Conservation (phyloP, 2,113 vertebrate species). For the Elephantulus edwardii region DNA sequence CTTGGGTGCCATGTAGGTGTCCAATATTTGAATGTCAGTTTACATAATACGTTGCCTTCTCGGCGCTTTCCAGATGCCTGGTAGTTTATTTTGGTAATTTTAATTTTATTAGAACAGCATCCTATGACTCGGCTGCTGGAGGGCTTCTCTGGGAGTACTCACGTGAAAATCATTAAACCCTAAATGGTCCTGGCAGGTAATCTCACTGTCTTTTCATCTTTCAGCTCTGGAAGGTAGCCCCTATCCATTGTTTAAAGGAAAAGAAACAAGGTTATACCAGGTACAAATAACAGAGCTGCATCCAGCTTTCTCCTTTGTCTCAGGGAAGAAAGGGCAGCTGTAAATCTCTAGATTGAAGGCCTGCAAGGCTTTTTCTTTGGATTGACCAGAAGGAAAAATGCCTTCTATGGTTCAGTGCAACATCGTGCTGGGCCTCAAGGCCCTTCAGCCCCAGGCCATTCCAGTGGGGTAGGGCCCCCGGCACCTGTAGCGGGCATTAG, state of each 20-base stretch:
- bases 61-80: conserved; percentile 73
- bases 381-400: not conserved
- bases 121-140: conserved; percentile 64
- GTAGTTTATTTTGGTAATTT: conserved; percentile 80
- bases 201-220: conserved; percentile 76
- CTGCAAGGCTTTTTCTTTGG: not conserved
- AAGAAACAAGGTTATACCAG: conserved; percentile 26
- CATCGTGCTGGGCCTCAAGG: not conserved
- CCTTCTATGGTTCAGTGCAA: not conserved
- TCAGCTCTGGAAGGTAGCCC: conserved; percentile 73
- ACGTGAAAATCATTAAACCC: conserved; percentile 81
- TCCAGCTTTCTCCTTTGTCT: not conserved
- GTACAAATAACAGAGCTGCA: not conserved
- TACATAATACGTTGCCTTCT: conserved; percentile 60
- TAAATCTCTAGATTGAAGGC: not conserved
- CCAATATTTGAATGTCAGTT: conserved; percentile 65
- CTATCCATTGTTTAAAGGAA: conserved; percentile 74
- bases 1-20: conserved; percentile 34
- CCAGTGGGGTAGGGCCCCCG: not conserved
- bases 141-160: conserved; percentile 65
- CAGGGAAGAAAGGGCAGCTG: not conserved
- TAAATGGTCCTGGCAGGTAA: conserved; percentile 82
- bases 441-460: not conserved
- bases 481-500: not conserved
- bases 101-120: conserved; percentile 77